These are phyloP conservation scores for Lochmaea capreae DNA, from an alignment of 2,888 invertebrate species.

Conservation along the genomic window DNA sequence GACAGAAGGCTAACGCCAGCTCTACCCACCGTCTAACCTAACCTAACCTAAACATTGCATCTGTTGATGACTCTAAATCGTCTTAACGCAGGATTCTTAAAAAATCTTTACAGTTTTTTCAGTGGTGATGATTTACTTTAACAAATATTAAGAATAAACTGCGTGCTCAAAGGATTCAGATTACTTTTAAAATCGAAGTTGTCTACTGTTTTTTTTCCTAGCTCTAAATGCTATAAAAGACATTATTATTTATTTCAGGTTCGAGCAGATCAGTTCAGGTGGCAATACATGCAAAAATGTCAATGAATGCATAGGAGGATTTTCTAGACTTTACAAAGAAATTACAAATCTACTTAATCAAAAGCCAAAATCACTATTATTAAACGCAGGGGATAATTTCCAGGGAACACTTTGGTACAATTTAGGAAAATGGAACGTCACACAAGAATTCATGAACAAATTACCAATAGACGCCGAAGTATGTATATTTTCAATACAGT, in stretches of 20 bases:
- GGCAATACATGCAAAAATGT: slow-evolving; percentile 56
- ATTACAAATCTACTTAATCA: slow-evolving; percentile 65
- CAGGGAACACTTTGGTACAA: slow-evolving; percentile 90
- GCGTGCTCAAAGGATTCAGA: no score
- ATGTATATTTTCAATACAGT: slow-evolving; percentile 54
- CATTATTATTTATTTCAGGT: slow-evolving; percentile 36
- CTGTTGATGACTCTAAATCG: no score
- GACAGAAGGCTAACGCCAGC: no score
- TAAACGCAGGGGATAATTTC: slow-evolving; percentile 88
- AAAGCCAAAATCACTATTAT: slow-evolving; percentile 71
- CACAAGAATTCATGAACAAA: slow-evolving; percentile 80
- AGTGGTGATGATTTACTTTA: no score
- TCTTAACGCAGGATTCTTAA: no score
- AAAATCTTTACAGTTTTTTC: no score
- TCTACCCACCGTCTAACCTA: no score
- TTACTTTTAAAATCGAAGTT: no score
- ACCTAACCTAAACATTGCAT: no score
- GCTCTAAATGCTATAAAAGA: no score
- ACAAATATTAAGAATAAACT: no score
- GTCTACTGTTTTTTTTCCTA: no score
- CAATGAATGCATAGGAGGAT: slow-evolving; percentile 75
- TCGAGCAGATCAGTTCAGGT: slow-evolving; percentile 43
- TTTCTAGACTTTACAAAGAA: slow-evolving; percentile 73
- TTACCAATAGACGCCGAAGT: slow-evolving; percentile 83
- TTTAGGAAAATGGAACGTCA: slow-evolving; percentile 78